A percentile compares a stretch with the other conserved stretches of the same genome.
phyloP scores from a whole-genome alignment of 2,113 vertebrate species.

The Pelvicachromis taeniatus region DNA sequence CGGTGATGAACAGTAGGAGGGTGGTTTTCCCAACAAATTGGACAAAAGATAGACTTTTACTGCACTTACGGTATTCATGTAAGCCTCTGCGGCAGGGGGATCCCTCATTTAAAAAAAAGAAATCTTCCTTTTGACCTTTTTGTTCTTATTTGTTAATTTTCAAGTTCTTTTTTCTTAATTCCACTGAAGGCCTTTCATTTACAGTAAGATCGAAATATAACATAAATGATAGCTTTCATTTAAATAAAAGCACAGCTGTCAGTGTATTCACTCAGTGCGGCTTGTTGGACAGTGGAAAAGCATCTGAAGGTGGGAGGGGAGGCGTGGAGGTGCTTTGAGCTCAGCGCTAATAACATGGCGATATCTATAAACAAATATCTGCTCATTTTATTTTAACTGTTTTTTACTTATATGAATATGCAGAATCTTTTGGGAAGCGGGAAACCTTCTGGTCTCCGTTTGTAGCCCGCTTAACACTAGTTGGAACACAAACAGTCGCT shows the following conservation, averaged over 20 bases:
- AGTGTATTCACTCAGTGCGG: background rate
- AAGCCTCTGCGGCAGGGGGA: background rate
- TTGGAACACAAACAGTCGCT: background rate
- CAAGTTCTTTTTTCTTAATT: background rate
- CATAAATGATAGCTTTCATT: background rate
- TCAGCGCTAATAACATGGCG: background rate
- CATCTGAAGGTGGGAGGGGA: background rate
- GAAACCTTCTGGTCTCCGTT: background rate
- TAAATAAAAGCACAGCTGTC: background rate
- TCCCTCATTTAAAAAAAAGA: background rate
- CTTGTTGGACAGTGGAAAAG: background rate
- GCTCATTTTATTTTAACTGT: background rate
- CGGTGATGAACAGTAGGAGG: slow-evolving; percentile 12
- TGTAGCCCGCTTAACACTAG: background rate
- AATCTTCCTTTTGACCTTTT: background rate
- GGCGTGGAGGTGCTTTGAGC: background rate
- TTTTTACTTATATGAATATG: background rate
- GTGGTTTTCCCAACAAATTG: slow-evolving; percentile 24
- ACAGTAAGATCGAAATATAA: background rate
- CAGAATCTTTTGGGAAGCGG: background rate
- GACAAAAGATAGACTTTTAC: background rate
- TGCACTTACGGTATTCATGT: background rate
- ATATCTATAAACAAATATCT: background rate
- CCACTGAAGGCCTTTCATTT: background rate
- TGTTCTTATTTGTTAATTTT: background rate